Evolutionary conservation across 2,113 vertebrate species (phyloP), one percentile per base, ranked within the genome.

Genomic region (Pao palembangensis): DNA sequence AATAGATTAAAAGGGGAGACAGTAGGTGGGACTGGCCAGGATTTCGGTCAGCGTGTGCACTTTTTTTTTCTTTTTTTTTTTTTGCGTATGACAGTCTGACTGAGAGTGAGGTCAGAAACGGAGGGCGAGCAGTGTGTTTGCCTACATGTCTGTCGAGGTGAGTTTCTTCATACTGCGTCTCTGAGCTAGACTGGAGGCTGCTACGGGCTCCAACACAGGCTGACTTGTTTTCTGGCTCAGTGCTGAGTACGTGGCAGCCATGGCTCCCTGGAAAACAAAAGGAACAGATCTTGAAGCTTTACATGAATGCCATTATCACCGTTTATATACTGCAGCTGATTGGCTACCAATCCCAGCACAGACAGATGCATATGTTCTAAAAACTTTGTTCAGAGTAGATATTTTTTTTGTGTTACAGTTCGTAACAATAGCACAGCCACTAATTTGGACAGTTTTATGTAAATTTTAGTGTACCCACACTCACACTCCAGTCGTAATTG

Each of bases 121-220:
- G 56, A 67, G 75, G 64, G 61, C 11, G 54, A 69, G 65, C 34
- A 42, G 42, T 25, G 52, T 56, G 59, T 23, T 55, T 25, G 59
- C 84, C 92, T 95, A 98, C 86, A 98, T 94, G 91, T 95, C 96
- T 69, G 95, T 97, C 69, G 96, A 96, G 57, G 95, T 96, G 89
- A 92, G 89, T 71, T 99, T 99, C 93, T 99, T 99, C 95, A 98
- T 96, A 88, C 93, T 95, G 78, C 95, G 91, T 77, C 95, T 90
- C 87, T 99, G 96, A 88, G 97, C 96, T 89, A 99, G 90, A 83
- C 93, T 94, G 60, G 97, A 99, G 48, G 97, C 94, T 51, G 95
- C 95, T 73, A 98, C 96, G 28, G 96, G 97, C 80, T 99, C 96
- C 71, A 99, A 80, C 75, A 98, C 88, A 23, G 96, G 94, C 86